Base-by-base conservation (phyloP, 2,888 invertebrate genomes). In the Watsonalla cultraria region DNA sequence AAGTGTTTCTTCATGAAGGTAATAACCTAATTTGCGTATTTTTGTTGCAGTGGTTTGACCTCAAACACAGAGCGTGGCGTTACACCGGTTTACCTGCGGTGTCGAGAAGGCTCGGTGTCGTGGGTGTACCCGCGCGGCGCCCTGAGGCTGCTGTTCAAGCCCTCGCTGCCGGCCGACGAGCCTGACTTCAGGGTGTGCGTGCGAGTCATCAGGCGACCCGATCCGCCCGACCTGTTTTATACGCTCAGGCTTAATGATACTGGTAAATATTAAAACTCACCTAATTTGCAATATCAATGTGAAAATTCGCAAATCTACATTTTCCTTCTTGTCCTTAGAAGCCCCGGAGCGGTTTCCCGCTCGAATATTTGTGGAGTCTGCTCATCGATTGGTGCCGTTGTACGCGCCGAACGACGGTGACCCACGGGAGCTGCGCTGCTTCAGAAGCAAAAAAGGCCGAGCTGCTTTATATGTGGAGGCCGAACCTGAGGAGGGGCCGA, bases 81-180 rank as follows among this genome's bases (percentile, higher is more conserved):
- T 51, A 94, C 94, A 45, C 95, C 95, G 0, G 94, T 96, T 45
- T 95, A 95, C 84, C 92, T 96, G 51, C 92, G 95, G 35, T 96
- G 96, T 72, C 91, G 94, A 15, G 93, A 94, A 57, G 96, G 96
- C 34, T 85, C 89, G 15, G 92, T 96, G 9, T 91, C 92, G n/a
- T 96, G 96, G 96, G 82, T 93, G 66, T 95, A 95, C 78, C 95
- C 96, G 0, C 92, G 93, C 7, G 95, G 95, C 0, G 95, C 95
- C 0, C 84, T 96, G 14, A 84, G 95, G 24, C 91, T 95, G 50
- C 91, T 95, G 47, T 92, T 95, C 60, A 86, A 92, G 51, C 91
- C 93, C 42, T 92, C 93, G 45, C 82, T 93, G 64, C 93, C 93
- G 8, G 87, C 89, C 33, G 91, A 88, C 57, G 92, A 92, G 65